A percentile compares a stretch with the other conserved stretches of the same genome.
phyloP scores from a whole-genome alignment of 1,140 invertebrate species.

The Aphelinus certus region DNA sequence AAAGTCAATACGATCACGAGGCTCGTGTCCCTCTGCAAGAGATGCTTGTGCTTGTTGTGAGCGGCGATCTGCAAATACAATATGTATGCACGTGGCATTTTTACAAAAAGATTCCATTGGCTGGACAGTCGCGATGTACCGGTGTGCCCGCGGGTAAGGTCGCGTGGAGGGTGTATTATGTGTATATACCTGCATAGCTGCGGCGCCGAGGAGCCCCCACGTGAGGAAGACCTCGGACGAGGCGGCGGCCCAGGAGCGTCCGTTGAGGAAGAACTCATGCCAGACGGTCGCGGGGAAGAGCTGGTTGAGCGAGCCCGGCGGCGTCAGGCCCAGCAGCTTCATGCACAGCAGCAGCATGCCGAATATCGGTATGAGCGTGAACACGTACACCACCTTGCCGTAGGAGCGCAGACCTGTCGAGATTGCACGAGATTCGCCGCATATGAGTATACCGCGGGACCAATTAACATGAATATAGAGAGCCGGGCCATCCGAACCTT shows the following conservation, averaged over 20 bases:
- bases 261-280: constrained; percentile 84
- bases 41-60: constrained; percentile 77
- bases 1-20: constrained; percentile 83
- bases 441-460: too few relatives aligned
- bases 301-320: constrained; percentile 71
- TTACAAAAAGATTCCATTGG: too few relatives aligned
- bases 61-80: constrained; percentile 63
- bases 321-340: constrained; percentile 78
- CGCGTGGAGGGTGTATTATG: too few relatives aligned
- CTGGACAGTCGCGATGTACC: too few relatives aligned
- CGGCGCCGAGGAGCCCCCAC: constrained; percentile 88
- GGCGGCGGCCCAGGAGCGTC: constrained; percentile 80
- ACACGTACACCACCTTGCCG: constrained; percentile 83
- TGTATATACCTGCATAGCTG: constrained; percentile 76
- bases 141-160: too few relatives aligned
- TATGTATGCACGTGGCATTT: too few relatives aligned
- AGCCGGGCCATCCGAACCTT: constrained; percentile 67
- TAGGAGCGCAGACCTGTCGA: constrained; percentile 77
- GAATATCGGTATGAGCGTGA: constrained; percentile 77
- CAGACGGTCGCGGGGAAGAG: constrained; percentile 81
- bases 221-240: constrained; percentile 88
- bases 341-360: constrained; percentile 78
- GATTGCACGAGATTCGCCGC: too few relatives aligned
- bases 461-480: too few relatives aligned
- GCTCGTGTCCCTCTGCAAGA: constrained; percentile 81